Conservation (phyloP, 2,888 invertebrate species). For the Mystacides longicornis region DNA sequence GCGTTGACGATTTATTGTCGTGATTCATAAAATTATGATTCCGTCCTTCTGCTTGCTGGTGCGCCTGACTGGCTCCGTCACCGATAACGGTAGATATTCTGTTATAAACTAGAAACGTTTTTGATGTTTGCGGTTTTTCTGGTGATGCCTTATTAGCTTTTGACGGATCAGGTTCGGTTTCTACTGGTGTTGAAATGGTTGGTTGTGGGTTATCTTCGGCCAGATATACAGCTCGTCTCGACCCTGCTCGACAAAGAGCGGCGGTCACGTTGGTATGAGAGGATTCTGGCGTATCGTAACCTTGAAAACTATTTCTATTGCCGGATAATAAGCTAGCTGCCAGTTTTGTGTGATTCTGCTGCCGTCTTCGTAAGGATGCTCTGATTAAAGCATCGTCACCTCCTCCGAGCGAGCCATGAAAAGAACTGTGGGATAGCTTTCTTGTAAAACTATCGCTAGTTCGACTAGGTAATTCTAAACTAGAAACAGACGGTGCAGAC, state of each 20-base stretch:
- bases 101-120: constrained; percentile 67
- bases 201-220: constrained; percentile 57
- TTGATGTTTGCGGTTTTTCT: constrained; percentile 42
- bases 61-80: constrained; percentile 40
- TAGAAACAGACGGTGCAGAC: constrained; percentile 40
- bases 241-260: constrained; percentile 69
- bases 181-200: constrained; percentile 35
- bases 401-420: constrained; percentile 40
- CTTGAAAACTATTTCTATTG: constrained; percentile 57
- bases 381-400: constrained; percentile 53
- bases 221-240: constrained; percentile 75
- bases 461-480: constrained; percentile 40
- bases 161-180: constrained; percentile 32
- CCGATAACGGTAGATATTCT: constrained; percentile 68
- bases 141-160: constrained; percentile 43
- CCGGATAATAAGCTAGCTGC: constrained; percentile 35
- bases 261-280: constrained; percentile 35
- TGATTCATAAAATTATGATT: constrained; percentile 8
- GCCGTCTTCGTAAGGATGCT: constrained; percentile 52
- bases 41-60: constrained; percentile 27
- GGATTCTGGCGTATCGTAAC: constrained; percentile 38
- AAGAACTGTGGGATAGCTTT: constrained; percentile 41
- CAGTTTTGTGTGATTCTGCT: constrained; percentile 37
- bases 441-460: constrained; percentile 39
- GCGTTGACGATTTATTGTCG: constrained; percentile 30